Evolutionary conservation across 2,888 invertebrate genomes (phyloP).

Genomic region (Drosophila rubida): DNA sequence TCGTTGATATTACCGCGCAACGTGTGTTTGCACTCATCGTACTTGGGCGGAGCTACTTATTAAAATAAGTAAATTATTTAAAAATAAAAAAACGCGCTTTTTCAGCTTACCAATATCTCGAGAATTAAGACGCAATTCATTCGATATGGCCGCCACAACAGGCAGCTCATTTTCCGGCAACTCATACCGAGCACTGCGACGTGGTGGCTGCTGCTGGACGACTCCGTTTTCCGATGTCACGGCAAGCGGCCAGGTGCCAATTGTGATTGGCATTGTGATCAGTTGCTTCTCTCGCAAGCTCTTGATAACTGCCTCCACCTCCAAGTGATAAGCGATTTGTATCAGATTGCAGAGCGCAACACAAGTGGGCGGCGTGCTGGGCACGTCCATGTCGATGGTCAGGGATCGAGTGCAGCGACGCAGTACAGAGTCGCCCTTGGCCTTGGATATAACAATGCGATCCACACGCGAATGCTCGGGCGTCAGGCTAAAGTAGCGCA

Average conservation of each 20-base stretch:
- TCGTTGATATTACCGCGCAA: constrained; percentile 76
- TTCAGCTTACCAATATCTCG: constrained; percentile 39
- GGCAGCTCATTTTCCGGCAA: constrained; percentile 52
- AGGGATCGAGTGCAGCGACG: constrained; percentile 70
- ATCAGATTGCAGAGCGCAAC: constrained; percentile 75
- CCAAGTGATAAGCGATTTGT: constrained; percentile 82
- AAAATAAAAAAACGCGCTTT: too few species aligned
- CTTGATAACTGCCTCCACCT: constrained; percentile 74
- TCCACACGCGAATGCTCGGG: constrained; percentile 70
- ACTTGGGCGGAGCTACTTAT: constrained; percentile 78
- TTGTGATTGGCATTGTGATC: constrained; percentile 82
- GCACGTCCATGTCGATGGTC: constrained; percentile 72
- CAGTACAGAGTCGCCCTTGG: constrained; percentile 71
- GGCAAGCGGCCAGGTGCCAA: constrained; percentile 82
- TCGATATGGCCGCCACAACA: constrained; percentile 48
- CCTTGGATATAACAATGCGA: constrained; percentile 70
- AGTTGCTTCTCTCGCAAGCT: constrained; percentile 72
- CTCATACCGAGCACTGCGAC: constrained; percentile 64
- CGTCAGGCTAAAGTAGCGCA: constrained; percentile 71
- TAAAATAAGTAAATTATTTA: too few species aligned
- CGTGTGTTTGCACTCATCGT: constrained; percentile 82
- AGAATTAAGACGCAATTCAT: constrained; percentile 32
- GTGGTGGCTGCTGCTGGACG: constrained; percentile 66
- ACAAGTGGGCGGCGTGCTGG: constrained; percentile 83
- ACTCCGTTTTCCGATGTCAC: constrained; percentile 29